Evolutionary conservation across 2,797 vertebrate species (phyloP).

Genomic region (Dipus sagitta): DNA sequence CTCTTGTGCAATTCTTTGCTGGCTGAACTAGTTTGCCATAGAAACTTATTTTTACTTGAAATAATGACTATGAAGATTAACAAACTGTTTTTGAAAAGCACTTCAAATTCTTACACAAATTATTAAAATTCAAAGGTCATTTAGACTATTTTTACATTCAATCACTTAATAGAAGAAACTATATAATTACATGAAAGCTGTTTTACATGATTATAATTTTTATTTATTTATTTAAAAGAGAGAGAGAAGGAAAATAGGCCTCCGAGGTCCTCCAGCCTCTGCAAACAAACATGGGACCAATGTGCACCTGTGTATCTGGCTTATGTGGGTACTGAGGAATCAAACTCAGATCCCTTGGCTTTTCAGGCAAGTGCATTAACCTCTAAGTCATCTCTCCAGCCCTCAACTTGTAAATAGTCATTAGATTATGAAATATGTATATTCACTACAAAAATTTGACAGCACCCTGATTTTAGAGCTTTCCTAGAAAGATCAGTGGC

Average conservation of each 20-base stretch:
- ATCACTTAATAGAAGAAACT: not conserved
- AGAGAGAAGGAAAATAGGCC: no score
- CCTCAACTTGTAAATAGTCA: no score
- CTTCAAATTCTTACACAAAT: not conserved
- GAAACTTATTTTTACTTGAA: not conserved
- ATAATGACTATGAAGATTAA: not conserved
- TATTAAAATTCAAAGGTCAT: not conserved
- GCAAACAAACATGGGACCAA: no score
- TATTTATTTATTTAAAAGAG: no score
- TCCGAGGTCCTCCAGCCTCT: no score
- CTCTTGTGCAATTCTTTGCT: not conserved
- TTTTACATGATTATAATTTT: not conserved
- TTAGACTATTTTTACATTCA: not conserved
- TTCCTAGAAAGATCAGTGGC: not conserved
- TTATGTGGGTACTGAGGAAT: no score
- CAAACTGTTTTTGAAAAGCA: not conserved
- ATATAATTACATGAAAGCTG: not conserved
- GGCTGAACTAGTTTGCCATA: not conserved
- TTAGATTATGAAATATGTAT: not conserved
- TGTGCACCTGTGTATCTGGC: no score
- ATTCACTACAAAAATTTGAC: not conserved
- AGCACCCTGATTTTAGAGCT: slow-evolving; percentile 8
- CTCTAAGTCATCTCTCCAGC: no score
- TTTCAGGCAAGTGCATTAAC: no score
- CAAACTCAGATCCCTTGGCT: no score